Base-by-base conservation (phyloP, 2,113 vertebrate genomes). In the Chroicocephalus ridibundus region DNA sequence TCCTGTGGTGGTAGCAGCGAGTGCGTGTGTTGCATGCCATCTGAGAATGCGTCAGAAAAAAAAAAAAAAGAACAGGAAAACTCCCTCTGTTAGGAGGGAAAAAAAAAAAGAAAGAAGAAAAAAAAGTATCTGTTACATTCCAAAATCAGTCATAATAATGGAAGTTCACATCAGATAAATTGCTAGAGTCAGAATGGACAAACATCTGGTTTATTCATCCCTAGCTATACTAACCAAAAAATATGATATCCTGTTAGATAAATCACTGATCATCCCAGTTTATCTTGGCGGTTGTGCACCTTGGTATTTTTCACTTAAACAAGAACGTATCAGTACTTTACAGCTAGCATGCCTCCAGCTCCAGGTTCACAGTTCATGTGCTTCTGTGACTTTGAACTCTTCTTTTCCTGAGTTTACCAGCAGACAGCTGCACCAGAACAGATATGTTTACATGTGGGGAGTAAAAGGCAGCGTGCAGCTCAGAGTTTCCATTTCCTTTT, bases 401-500 rank as follows among this genome's bases (percentile, higher is more conserved):
- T 82, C 82, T 95, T 93, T 97, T 97, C 93, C 92, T 90, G 90
- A 96, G 93, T 96, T 94, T 95, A 65, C 94, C 96, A 95, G 95
- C 91, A 91, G 90, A 89, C 97, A 98, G 97, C 97, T 98, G 95
- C 87, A 70, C 57, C 52, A 89, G 85, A 79, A 66, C 80, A 86
- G 93, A 78, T 66, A 44, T 98, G 96, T 98, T 98, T 98, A 97
- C 81, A 57, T 42, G 91, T 71, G 72, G 62, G 66, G 95, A 93
- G 80, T 97, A 85, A 84, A 91, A 93, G 97, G 94, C 97, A 88
- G 82, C 70, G 79, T 54, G 57, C 91, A 94, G 90, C 92, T 92
- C 91, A 89, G 52, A 90, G 76, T 97, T 98, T 97, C 97, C 94
- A 88, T 97, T 98, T 97, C 97, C 97, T 96, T 95, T 92, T 93